A percentile compares a stretch with the other conserved stretches of the same genome.
phyloP scores from a whole-genome alignment of 2,888 invertebrate species.

The Thymelicus sylvestris region DNA sequence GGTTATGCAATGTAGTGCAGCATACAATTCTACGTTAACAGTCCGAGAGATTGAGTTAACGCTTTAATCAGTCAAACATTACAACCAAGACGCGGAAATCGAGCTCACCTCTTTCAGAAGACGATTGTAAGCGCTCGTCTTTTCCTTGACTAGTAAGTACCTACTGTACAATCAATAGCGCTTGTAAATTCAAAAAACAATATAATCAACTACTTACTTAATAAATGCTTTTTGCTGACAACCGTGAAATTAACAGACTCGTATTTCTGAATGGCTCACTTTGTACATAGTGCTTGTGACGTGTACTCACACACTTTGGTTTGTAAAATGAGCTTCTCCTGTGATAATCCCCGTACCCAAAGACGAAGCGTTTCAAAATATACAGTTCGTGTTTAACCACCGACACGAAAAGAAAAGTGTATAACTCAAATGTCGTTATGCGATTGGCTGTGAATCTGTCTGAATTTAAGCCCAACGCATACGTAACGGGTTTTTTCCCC shows the following conservation, averaged over 20 bases:
- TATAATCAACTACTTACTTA: not conserved
- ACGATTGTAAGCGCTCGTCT: not conserved
- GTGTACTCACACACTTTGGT: no score
- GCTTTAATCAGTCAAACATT: constrained; percentile 4
- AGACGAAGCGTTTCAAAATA: no score
- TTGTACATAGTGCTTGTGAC: no score
- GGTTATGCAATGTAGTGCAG: not conserved
- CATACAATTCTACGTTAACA: not conserved
- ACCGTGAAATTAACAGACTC: not conserved
- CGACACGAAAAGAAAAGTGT: no score
- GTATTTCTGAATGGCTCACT: not conserved
- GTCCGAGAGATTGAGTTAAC: constrained; percentile 1
- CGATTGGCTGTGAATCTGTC: no score
- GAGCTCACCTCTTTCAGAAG: not conserved
- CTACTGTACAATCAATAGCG: not conserved
- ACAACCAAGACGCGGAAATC: not conserved
- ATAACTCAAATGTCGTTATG: no score
- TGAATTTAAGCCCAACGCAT: no score
- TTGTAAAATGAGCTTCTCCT: no score
- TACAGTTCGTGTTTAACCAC: no score
- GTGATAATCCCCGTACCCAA: no score
- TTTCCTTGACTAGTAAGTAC: not conserved
- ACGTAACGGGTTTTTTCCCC: no score
- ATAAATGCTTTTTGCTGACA: not conserved
- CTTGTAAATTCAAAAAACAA: not conserved